Conservation (phyloP, 2,797 vertebrate genomes). For the Heliangelus exortis region DNA sequence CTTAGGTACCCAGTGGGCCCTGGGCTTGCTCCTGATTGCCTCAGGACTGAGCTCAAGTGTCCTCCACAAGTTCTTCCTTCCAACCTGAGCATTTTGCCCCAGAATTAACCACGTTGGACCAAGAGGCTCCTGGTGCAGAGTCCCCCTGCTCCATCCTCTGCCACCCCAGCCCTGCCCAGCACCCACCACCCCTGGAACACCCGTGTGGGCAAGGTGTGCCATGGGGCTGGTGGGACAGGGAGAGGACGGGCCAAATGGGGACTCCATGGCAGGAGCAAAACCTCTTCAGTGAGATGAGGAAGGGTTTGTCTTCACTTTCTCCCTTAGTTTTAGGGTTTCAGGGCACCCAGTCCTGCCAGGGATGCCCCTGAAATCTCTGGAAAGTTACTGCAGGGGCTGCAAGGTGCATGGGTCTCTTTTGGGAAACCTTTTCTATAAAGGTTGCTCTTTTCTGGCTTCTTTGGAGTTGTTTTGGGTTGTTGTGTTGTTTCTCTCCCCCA, state of each 20-base stretch:
- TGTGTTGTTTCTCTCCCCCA: not conserved
- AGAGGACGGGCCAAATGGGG: not conserved
- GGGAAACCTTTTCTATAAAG: not conserved
- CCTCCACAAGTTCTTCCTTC: fast-evolving
- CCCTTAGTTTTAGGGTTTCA: not conserved
- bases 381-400: not conserved
- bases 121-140: fast-evolving
- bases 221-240: not conserved
- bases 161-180: not conserved
- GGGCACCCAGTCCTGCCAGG: not conserved
- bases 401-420: not conserved
- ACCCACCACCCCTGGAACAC: not conserved
- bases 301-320: not conserved
- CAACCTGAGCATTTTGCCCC: fast-evolving
- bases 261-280: not conserved
- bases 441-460: not conserved
- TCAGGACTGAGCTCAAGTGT: fast-evolving
- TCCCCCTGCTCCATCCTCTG: not conserved
- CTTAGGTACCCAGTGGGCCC: fast-evolving
- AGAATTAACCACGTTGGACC: fast-evolving
- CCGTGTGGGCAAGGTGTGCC: fast-evolving
- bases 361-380: not conserved
- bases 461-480: not conserved
- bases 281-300: not conserved
- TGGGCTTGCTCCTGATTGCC: fast-evolving